Evolutionary conservation across 2,888 invertebrate species (phyloP).

Genomic region (Lithophane socia): DNA sequence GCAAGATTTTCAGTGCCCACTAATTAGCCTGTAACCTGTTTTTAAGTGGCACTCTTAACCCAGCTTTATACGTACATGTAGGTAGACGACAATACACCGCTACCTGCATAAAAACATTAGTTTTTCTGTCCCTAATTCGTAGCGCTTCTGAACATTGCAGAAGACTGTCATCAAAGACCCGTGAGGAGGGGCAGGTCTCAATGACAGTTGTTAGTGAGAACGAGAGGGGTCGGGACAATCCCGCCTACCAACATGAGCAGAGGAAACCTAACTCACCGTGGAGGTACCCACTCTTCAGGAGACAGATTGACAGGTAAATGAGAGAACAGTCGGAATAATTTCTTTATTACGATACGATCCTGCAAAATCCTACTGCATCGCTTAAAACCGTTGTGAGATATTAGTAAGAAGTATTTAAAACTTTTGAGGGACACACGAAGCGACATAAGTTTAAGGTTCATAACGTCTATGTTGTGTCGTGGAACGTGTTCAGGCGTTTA

Average conservation of each 20-base stretch:
- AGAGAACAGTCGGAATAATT: background rate
- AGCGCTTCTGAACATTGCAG: constrained; percentile 76
- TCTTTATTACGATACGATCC: background rate
- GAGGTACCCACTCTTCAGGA: constrained; percentile 92
- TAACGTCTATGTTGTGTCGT: background rate
- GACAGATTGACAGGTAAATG: constrained; percentile 86
- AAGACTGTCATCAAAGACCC: constrained; percentile 93
- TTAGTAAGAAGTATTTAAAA: background rate
- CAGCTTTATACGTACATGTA: background rate
- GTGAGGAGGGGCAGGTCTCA: constrained; percentile 88
- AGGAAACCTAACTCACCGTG: constrained; percentile 93
- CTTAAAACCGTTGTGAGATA: background rate
- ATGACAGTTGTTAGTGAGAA: constrained; percentile 85
- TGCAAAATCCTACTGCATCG: background rate
- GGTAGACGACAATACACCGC: constrained; percentile 22
- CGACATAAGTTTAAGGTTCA: background rate
- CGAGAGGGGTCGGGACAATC: constrained; percentile 92
- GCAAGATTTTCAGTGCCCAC: too few relatives aligned
- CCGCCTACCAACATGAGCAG: constrained; percentile 91
- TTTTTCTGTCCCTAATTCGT: constrained; percentile 52
- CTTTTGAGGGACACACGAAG: background rate
- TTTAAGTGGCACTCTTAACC: background rate
- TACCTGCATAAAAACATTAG: constrained; percentile 24
- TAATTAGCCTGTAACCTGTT: background rate
- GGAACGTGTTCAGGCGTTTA: too few relatives aligned